Percentiles rank a stretch among this genome's conserved stretches.
Evolutionary conservation across 2,113 vertebrate genomes (phyloP).

Genomic region (Alectura lathami): DNA sequence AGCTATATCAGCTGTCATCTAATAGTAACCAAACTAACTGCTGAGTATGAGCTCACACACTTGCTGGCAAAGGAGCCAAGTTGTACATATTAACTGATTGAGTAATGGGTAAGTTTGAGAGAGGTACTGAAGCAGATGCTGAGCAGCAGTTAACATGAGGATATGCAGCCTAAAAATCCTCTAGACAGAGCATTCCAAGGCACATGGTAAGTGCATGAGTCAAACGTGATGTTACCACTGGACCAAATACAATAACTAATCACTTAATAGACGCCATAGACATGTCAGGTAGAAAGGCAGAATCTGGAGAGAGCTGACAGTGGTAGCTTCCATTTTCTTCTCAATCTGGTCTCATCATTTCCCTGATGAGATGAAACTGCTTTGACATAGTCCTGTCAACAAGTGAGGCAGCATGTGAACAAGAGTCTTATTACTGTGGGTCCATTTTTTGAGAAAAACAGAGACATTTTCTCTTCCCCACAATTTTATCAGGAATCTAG

Average conservation of each 20-base stretch:
- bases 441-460: not conserved
- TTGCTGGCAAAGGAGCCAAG: not conserved
- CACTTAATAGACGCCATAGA: not conserved
- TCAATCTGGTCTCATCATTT: not conserved
- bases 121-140: not conserved
- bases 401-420: not conserved
- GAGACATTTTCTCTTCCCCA: not conserved
- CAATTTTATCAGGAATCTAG: not conserved
- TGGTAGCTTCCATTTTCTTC: not conserved
- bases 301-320: not conserved
- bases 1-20: not conserved
- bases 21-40: not conserved
- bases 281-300: not conserved
- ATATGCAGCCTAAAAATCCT: rapidly evolving
- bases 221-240: not conserved
- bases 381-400: not conserved
- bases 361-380: not conserved
- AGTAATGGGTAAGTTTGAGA: not conserved
- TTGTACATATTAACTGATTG: not conserved
- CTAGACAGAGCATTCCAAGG: not conserved
- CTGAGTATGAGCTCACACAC: not conserved
- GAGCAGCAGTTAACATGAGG: not conserved
- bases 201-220: not conserved
- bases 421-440: not conserved
- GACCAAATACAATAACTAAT: not conserved